Percentiles rank a stretch among this genome's conserved stretches.
phyloP scores from a whole-genome alignment of 2,113 vertebrate species.

The Pica pica region DNA sequence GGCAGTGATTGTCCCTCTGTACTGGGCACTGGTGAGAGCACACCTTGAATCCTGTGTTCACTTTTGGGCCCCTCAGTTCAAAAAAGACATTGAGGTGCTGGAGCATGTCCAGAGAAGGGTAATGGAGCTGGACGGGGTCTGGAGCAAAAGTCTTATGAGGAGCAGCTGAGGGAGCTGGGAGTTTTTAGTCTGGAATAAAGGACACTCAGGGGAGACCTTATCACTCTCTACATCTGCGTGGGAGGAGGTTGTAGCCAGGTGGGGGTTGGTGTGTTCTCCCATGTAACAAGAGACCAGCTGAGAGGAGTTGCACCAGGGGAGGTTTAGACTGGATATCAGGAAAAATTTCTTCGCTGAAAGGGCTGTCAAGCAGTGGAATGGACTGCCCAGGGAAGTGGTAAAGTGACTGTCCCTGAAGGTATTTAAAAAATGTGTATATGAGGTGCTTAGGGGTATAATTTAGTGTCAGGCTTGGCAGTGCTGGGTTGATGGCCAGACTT shows the following conservation, averaged over 20 bases:
- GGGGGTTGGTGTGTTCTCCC: not conserved
- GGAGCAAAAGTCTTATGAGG: not conserved
- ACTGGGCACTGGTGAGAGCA: not conserved
- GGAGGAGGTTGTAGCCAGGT: not conserved
- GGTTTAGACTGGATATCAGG: not conserved
- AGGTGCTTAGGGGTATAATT: not conserved
- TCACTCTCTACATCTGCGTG: accelerated
- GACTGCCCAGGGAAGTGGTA: not conserved
- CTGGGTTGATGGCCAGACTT: not conserved
- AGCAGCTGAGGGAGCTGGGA: accelerated
- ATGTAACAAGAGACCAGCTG: not conserved
- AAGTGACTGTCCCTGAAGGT: not conserved
- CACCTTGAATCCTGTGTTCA: not conserved
- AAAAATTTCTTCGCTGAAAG: not conserved
- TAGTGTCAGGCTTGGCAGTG: not conserved
- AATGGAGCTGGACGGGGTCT: accelerated
- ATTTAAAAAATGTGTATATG: not conserved
- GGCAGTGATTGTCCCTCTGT: not conserved
- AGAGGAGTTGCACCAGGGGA: not conserved
- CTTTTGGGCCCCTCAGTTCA: not conserved
- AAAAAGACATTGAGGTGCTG: not conserved
- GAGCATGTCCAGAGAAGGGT: not conserved
- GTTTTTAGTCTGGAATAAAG: not conserved
- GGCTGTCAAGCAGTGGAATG: not conserved
- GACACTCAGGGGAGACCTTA: not conserved